Conservation (phyloP, 2,113 vertebrate genomes). For the Proteles cristata region DNA sequence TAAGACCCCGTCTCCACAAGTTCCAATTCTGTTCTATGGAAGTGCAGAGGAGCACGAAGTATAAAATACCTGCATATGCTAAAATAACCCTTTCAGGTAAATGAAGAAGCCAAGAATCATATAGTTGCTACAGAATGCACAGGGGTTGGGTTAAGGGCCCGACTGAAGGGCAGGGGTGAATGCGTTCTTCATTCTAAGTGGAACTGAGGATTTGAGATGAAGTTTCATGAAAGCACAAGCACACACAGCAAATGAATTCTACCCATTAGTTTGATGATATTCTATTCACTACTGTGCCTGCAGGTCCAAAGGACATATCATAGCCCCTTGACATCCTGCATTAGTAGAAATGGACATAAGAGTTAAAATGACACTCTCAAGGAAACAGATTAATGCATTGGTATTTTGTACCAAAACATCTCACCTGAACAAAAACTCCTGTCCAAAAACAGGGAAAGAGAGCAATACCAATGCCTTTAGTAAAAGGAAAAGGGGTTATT, state of each 20-base stretch:
- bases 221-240: neutral
- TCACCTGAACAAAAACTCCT: neutral
- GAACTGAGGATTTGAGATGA: slow-evolving; percentile 7
- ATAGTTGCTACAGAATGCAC: neutral
- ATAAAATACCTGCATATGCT: neutral
- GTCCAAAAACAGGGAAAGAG: neutral
- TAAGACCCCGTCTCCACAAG: neutral
- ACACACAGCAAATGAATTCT: neutral
- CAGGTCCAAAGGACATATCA: neutral
- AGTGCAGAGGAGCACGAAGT: neutral
- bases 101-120: neutral
- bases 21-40: neutral
- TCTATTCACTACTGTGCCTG: neutral
- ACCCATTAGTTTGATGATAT: neutral
- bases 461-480: neutral
- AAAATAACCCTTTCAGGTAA: neutral
- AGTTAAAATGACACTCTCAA: slow-evolving; percentile 16
- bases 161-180: neutral
- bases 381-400: neutral
- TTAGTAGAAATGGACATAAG: neutral
- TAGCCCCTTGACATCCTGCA: neutral
- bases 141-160: neutral
- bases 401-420: neutral
- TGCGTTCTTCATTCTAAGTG: neutral
- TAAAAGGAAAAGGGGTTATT: neutral